Evolutionary conservation across 2,113 vertebrate genomes (phyloP).

Genomic region (Serilophus lunatus): DNA sequence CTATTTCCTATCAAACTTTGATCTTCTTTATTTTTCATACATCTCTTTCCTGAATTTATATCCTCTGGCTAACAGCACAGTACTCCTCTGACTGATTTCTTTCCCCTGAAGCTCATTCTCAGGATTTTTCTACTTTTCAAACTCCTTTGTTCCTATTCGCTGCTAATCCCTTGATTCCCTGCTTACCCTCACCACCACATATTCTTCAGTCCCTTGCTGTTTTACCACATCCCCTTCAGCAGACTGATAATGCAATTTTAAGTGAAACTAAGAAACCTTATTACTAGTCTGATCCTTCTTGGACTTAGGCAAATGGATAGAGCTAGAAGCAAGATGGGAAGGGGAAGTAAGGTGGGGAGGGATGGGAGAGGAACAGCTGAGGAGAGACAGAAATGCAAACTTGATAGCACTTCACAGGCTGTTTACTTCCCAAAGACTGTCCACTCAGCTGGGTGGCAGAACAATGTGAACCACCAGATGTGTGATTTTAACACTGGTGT

Average conservation of each 20-base stretch:
- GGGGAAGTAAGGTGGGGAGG: neutral
- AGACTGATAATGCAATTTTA: conserved; percentile 1
- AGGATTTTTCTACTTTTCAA: conserved; percentile 13
- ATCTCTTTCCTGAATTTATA: neutral
- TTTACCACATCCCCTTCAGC: conserved; percentile 6
- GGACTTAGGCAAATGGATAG: neutral
- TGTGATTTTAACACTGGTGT: neutral
- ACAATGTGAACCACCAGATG: conserved; percentile 21
- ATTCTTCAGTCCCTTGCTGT: neutral
- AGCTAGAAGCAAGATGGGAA: neutral
- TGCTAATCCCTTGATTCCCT: neutral
- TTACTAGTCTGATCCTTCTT: neutral
- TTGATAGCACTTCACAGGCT: conserved; percentile 10
- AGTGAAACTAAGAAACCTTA: conserved; percentile 18
- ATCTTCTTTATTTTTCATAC: neutral
- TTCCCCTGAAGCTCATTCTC: neutral
- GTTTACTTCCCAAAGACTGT: conserved; percentile 39
- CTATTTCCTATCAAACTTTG: neutral
- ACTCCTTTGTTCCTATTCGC: neutral
- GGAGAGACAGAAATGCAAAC: conserved; percentile 8
- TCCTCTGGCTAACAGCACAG: neutral
- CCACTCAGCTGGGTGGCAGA: conserved; percentile 11
- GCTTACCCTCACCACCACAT: neutral
- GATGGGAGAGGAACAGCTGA: neutral
- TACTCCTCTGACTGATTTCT: neutral